Evolutionary conservation across 2,113 vertebrate species (phyloP), one percentile per base, ranked within the genome.

Genomic region (Clinocottus analis): DNA sequence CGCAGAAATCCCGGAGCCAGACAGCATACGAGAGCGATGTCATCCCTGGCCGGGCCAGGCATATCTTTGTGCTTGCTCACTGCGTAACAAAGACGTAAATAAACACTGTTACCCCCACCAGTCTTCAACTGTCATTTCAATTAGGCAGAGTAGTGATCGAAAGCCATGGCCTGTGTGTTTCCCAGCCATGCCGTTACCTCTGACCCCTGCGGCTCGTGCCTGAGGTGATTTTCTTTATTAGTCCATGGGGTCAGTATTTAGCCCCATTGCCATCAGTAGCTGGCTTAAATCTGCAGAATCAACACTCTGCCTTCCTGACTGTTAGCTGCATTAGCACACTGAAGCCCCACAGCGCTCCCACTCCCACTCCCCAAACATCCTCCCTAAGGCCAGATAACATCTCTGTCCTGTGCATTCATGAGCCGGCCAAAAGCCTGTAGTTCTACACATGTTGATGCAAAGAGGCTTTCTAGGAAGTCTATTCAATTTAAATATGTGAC

Each of bases 61-160:
- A 94, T 93, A 95, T 95, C 96, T 96, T 96, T 96, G 94, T 95
- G 79, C 87, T 94, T 93, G 95, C 92, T 97, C 96, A 96, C 94
- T 84, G 72, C 61, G 83, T 90, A 93, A 96, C 95, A 96, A 96
- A 96, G 95, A 96, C 89, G 92, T 95, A 96, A 95, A 96, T 96
- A 96, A 96, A 96, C 94, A 95, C 80, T 85, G 89, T 82, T 90
- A 87, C 93, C 90, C 91, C 90, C 86, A 63, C 91, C 85, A 89
- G 94, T 95, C 93, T 93, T 93, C 90, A 93, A 92, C 95, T 97
- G 96, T 97, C 95, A 96, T 94, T 93, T 92, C 95, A 95, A 96
- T 97, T 95, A 95, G 92, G 90, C 94, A 86, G 66, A 79, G 91
- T 83, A 88, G 91, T 91, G 87, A 92, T 92, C 87, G 89, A 83